phyloP scores from a whole-genome alignment of 1,140 invertebrate genomes.

The Subanguina moxae region DNA sequence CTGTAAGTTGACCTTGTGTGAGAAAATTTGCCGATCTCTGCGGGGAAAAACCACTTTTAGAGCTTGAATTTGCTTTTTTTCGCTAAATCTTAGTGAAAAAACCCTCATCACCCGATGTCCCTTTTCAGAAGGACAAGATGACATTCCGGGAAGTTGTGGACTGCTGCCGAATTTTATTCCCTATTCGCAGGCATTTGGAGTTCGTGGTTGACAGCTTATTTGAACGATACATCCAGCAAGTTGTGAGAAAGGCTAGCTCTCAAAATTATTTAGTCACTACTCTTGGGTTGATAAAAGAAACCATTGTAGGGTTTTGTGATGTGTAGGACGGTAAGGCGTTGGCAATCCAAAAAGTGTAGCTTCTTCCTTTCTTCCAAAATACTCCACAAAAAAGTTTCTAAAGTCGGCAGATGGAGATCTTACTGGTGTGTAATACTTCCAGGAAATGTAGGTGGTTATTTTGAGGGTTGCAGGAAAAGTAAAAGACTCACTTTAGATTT shows the following conservation, averaged over 20 bases:
- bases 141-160: constrained; percentile 27
- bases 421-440: constrained; percentile 28
- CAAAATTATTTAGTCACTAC: background rate
- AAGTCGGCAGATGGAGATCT: constrained; percentile 16
- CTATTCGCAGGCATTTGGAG: constrained; percentile 21
- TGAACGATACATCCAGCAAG: constrained; percentile 28
- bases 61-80: too few species aligned
- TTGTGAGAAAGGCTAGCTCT: constrained; percentile 21
- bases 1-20: too few species aligned
- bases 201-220: constrained; percentile 23
- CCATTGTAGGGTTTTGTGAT: constrained; percentile 31
- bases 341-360: constrained; percentile 9
- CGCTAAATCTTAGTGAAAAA: too few species aligned
- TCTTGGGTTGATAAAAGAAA: background rate
- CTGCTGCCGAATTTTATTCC: constrained; percentile 20
- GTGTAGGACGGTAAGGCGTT: background rate
- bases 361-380: background rate
- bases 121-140: constrained; percentile 7
- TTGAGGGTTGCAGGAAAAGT: too few species aligned
- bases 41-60: too few species aligned
- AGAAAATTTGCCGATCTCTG: too few species aligned
- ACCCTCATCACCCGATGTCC: too few species aligned
- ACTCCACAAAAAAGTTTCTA: background rate
- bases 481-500: too few species aligned
- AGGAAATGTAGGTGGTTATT: constrained; percentile 8